Percentiles rank a stretch among this genome's conserved stretches.
phyloP scores from a whole-genome alignment of 2,888 invertebrate genomes.

The Thysanoteuthis rhombus region DNA sequence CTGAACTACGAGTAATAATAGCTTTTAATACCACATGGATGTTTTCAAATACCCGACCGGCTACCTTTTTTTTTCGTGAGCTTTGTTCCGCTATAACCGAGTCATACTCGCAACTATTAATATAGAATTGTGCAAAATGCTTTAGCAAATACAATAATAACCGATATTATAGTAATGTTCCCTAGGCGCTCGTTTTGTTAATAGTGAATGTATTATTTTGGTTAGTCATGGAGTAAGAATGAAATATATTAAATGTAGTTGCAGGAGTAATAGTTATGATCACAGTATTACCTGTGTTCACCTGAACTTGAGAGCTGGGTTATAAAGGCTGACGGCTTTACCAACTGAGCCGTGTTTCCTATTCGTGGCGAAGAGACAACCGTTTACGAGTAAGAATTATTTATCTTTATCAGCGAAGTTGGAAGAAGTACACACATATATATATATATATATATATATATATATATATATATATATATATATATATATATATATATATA shows the following conservation, averaged over 20 bases:
- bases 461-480: too few species aligned
- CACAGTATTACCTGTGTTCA: background rate
- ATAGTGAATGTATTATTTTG: background rate
- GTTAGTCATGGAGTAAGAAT: background rate
- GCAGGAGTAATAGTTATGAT: background rate
- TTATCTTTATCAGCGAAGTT: too few species aligned
- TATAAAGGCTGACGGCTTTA: background rate
- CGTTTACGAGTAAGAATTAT: too few species aligned
- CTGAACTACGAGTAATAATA: background rate
- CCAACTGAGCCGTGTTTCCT: background rate
- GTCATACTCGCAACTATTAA: background rate
- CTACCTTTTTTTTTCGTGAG: background rate
- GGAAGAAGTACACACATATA: too few species aligned
- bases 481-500: too few species aligned
- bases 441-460: too few species aligned
- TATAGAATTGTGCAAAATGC: background rate
- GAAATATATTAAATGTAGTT: background rate
- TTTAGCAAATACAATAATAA: background rate
- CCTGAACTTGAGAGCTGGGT: background rate
- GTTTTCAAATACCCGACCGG: background rate
- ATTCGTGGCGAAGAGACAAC: too few species aligned
- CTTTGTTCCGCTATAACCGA: background rate
- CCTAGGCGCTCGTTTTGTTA: background rate
- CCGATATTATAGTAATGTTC: background rate
- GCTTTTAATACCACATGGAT: background rate